Conservation (phyloP, 2,797 vertebrate species). For the Spinus olivaceus region DNA sequence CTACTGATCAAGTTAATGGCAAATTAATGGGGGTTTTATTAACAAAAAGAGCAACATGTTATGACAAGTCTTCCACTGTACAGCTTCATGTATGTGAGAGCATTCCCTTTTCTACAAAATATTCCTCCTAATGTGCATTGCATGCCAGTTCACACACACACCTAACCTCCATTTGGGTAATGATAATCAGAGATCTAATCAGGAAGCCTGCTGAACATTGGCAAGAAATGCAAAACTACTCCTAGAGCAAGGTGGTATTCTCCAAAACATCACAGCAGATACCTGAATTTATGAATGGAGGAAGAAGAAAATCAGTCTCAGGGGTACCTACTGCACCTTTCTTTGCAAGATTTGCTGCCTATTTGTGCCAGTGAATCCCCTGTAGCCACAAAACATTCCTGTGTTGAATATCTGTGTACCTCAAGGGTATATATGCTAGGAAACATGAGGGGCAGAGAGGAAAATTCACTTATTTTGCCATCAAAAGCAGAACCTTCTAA, state of each 20-base stretch:
- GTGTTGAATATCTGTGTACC: accelerated
- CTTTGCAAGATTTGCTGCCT: not conserved
- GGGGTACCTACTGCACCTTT: not conserved
- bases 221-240: not conserved
- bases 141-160: not conserved
- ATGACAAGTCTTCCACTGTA: not conserved
- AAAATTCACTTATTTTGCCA: not conserved
- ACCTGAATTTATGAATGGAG: not conserved
- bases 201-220: not conserved
- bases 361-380: not conserved
- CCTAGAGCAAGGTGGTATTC: not conserved
- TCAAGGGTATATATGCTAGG: not conserved
- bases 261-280: not conserved
- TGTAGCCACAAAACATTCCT: not conserved
- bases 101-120: not conserved
- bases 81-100: not conserved
- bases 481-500: not conserved
- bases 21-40: not conserved
- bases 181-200: not conserved
- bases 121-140: not conserved
- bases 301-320: not conserved
- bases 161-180: not conserved
- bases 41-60: not conserved
- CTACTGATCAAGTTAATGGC: not conserved
- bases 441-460: not conserved